A percentile compares a stretch with the other conserved stretches of the same genome.
phyloP scores from a whole-genome alignment of 2,797 vertebrate genomes.

The Pogonophryne albipinna region DNA sequence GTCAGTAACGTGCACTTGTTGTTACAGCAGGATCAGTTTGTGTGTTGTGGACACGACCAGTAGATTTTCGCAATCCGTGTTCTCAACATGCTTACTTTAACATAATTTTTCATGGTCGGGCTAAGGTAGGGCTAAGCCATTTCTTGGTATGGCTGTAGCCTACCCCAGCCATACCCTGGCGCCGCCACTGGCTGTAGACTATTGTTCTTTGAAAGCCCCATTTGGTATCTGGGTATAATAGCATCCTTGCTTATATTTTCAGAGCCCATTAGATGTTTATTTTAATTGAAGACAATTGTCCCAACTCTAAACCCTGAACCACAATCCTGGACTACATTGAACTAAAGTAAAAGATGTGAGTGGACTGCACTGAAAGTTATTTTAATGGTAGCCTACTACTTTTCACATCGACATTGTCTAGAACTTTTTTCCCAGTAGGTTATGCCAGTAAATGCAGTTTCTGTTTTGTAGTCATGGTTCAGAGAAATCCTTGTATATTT shows the following conservation, averaged over 20 bases:
- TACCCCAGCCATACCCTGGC: too few species aligned
- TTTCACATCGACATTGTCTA: not conserved
- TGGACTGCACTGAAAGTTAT: not conserved
- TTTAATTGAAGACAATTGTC: constrained; percentile 4
- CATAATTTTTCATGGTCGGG: too few species aligned
- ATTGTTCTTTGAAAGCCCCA: not conserved
- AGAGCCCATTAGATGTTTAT: not conserved
- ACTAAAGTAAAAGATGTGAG: constrained; percentile 26
- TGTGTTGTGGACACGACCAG: too few species aligned
- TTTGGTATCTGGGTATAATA: not conserved
- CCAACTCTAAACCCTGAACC: constrained; percentile 9
- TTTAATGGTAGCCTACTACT: constrained; percentile 7
- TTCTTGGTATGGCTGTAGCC: too few species aligned
- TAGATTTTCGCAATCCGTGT: too few species aligned
- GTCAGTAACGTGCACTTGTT: too few species aligned
- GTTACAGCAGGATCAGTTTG: too few species aligned
- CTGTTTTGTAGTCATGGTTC: constrained; percentile 26
- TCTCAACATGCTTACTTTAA: too few species aligned
- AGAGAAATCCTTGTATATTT: constrained; percentile 52
- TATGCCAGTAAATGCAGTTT: constrained; percentile 18
- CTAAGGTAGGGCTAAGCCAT: too few species aligned
- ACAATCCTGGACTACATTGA: constrained; percentile 16
- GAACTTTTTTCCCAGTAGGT: constrained; percentile 5
- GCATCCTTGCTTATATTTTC: not conserved
- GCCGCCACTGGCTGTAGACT: too few species aligned